Percentiles rank a stretch among this genome's conserved stretches.
Evolutionary conservation across 2,888 invertebrate genomes (phyloP).

Genomic region (Tortrix viridana): DNA sequence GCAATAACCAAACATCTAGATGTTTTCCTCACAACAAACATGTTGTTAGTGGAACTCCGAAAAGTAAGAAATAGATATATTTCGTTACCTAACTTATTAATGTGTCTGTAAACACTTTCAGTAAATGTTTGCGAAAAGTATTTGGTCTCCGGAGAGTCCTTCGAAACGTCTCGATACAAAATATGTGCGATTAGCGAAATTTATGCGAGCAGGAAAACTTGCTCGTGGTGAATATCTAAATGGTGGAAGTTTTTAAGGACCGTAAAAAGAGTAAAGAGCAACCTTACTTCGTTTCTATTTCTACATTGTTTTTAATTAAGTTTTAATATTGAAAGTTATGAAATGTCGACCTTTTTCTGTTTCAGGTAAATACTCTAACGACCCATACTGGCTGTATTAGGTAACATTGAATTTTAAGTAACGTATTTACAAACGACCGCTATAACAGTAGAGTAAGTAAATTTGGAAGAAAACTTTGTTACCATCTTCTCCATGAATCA

Average conservation of each 20-base stretch:
- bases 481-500: neutral
- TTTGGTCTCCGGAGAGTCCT: conserved; percentile 16
- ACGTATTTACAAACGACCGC: conserved; percentile 5
- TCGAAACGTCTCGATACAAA: conserved; percentile 4
- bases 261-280: too few relatives aligned
- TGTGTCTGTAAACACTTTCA: conserved; percentile 5
- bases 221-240: neutral
- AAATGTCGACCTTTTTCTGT: conserved; percentile 11
- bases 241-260: too few relatives aligned
- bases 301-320: neutral
- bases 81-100: too few relatives aligned
- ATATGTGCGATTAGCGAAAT: conserved; percentile 38
- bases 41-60: neutral
- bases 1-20: too few relatives aligned
- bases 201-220: conserved; percentile 27
- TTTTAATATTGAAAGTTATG: conserved; percentile 2
- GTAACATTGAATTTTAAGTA: conserved; percentile 14
- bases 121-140: conserved; percentile 32
- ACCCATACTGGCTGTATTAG: conserved; percentile 4
- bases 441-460: conserved; percentile 2
- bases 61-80: too few relatives aligned
- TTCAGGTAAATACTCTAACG: conserved; percentile 32
- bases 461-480: conserved; percentile 1
- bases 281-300: too few relatives aligned
- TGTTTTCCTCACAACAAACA: neutral